A percentile compares a stretch with the other conserved stretches of the same genome.
phyloP scores from a whole-genome alignment of 1,140 invertebrate genomes.

The Drosophila nasuta region DNA sequence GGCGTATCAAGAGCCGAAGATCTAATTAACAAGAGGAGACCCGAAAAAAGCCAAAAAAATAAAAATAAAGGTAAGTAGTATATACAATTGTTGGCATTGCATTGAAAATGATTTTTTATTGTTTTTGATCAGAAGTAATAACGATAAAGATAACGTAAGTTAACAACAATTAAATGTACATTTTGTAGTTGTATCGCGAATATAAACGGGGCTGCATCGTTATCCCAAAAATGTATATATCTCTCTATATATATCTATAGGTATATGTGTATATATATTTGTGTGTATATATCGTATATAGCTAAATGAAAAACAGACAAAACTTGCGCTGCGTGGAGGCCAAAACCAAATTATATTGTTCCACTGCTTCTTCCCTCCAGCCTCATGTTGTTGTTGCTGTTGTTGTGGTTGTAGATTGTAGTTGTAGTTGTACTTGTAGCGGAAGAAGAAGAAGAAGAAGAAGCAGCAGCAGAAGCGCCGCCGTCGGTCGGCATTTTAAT shows the following conservation, averaged over 20 bases:
- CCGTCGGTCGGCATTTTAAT: slow-evolving; percentile 38
- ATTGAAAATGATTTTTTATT: slow-evolving; percentile 77
- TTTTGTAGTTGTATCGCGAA: slow-evolving; percentile 48
- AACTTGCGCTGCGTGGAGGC: slow-evolving; percentile 53
- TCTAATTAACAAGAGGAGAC: slow-evolving; percentile 44
- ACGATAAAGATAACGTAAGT: slow-evolving; percentile 69
- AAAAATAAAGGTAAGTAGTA: slow-evolving; percentile 24
- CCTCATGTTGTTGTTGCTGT: not conserved
- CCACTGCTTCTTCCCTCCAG: not conserved
- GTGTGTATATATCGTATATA: not conserved
- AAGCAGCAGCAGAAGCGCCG: not conserved
- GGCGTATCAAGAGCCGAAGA: slow-evolving; percentile 31
- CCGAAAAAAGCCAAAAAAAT: slow-evolving; percentile 30
- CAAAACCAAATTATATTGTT: slow-evolving; percentile 20
- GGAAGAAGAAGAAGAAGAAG: slow-evolving; percentile 1
- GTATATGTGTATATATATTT: slow-evolving; percentile 25
- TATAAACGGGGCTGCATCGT: slow-evolving; percentile 29
- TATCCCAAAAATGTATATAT: slow-evolving; percentile 29
- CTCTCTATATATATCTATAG: slow-evolving; percentile 3
- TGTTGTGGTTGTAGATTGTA: not conserved
- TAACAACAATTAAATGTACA: slow-evolving; percentile 81
- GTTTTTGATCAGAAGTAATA: slow-evolving; percentile 75
- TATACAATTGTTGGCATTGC: slow-evolving; percentile 48
- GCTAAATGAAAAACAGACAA: slow-evolving; percentile 40
- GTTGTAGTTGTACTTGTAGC: not conserved